Base-by-base conservation (phyloP, 2,113 vertebrate species). In the Catharus fuscescens region DNA sequence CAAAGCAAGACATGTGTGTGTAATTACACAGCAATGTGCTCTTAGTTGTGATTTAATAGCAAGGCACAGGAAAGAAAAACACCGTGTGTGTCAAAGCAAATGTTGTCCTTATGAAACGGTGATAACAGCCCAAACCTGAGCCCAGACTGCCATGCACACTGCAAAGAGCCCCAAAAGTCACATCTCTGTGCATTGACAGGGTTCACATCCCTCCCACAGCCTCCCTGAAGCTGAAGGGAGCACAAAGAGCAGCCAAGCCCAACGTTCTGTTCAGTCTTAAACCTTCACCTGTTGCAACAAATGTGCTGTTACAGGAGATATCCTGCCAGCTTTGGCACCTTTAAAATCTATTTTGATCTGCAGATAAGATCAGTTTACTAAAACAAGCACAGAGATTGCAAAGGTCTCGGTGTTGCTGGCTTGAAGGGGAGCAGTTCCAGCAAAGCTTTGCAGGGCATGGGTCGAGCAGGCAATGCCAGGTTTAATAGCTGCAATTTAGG, bases 341-440 rank as follows among this genome's bases (percentile, higher is more conserved):
- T 88, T 60, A 86, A 86, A 93, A 90, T 84, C 82, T 83, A 92
- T 90, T 94, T 81, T 74, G 65, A 96, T 78, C 80, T 67, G 18
- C 82, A 92, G 92, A 94, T 97, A 96, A 96, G 88, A 95, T 86
- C 90, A 56, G 47, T 78, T 88, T 36, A 16, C 67, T 90, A 83
- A 93, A 95, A 90, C 47, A 80, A 93, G 86, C 66, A 25, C 57
- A 29, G 86, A 26, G 95, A 89, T 91, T 91, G 89, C 91, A 95
- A 92, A 92, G 90, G 72, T 86, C 71, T 88, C 1, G 14, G 25
- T 50, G 0, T 92, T 81, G 52, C 18, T 0, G 0, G 34, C 56
- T 79, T 64, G 44, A 45, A 88, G 81, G 52, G 78, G 64, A 92
- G 4, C 32, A 28, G 54, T 17, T 83, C 62, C 90, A 82, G 74